Base-by-base conservation (phyloP, 1,140 invertebrate species). In the Brachystomella parvula region DNA sequence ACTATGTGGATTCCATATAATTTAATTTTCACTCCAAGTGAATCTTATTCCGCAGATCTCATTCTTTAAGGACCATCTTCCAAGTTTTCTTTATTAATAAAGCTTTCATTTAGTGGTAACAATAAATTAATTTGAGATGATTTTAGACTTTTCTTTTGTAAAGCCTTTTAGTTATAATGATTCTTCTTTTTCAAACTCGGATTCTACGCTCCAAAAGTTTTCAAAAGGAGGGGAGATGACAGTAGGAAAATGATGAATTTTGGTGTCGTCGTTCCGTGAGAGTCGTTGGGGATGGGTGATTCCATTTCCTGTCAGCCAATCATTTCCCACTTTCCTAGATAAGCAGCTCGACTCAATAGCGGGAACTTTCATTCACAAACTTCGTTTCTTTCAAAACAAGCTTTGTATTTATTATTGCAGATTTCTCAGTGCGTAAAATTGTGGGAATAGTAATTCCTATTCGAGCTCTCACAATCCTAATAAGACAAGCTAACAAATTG, bases 301-400 rank as follows among this genome's bases (percentile, higher is more conserved):
- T 53, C 49, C 24, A 53, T 53, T 53, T 53, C 49, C 49, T 53
- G 49, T 53, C 49, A 53, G 24, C 15, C 15, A 53, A 53, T 53
- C 49, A 53, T 53, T 53, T 9, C 39, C 39, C 9, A 12, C 9
- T 12, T n/a, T 44, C 39, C 9, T 44, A n/a, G n/a, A 12, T 44
- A 9, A 44, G 9, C 39, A 44, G 9, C 39, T n/a, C 39, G n/a
- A n/a, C n/a, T n/a, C n/a, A n/a, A n/a, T n/a, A n/a, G n/a, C n/a
- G n/a, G n/a, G n/a, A n/a, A 44, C n/a, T 44, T 44, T 44, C 39
- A 44, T 44, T 44, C 39, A 44, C 9, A 44, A 44, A 44, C 9
- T 44, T 44, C n/a, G n/a, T n/a, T n/a, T n/a, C n/a, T n/a, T n/a
- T n/a, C n/a, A n/a, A n/a, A n/a, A n/a, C n/a, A n/a, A n/a, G n/a